Base-by-base conservation (phyloP, 2,888 invertebrate species). In the Matsumyia berberina region DNA sequence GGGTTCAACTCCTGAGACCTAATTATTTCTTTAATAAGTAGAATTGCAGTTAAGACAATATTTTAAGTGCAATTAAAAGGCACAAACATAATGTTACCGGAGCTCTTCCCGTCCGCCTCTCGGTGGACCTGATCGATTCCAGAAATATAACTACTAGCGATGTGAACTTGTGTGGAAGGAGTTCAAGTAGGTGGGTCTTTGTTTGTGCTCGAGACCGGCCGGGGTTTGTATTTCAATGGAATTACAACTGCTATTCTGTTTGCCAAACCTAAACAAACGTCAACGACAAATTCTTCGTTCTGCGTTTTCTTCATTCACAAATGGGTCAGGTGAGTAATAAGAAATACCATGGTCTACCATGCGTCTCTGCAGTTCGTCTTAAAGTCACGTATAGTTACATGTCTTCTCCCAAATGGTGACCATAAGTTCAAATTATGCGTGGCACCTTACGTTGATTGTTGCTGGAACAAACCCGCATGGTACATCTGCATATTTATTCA, bases 61-160 rank as follows among this genome's bases (percentile, higher is more conserved):
- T 83, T 83, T 73, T 83, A 55, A 83, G 73, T 83, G 78, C 72
- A 83, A 83, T 83, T 78, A 83, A 83, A 83, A 82, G 55, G 55
- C 57, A 64, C n/a, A n/a, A n/a, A n/a, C n/a, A n/a, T n/a, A n/a
- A n/a, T n/a, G n/a, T n/a, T n/a, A n/a, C 44, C 35, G n/a, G 39
- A 46, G 46, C 37, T 37, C 12, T 8, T 8, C 8, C 24, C 49
- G 29, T 9, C 9, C 29, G 31, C 49, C 24, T 46, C 29, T 42
- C 12, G 12, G 29, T 46, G 46, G 35, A 24, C 24, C 29, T 31
- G 57, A 72, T 80, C 60, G 60, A 69, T 62, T 51, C 19, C 19
- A 64, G 60, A 62, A 17, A 64, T 44, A 29, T 42, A 39, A 44
- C 37, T 55, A 53, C 31, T 5, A 15, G n/a, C 17, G 46, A 55